Conservation (phyloP, 2,797 vertebrate genomes). For the Gymnothorax javanicus region DNA sequence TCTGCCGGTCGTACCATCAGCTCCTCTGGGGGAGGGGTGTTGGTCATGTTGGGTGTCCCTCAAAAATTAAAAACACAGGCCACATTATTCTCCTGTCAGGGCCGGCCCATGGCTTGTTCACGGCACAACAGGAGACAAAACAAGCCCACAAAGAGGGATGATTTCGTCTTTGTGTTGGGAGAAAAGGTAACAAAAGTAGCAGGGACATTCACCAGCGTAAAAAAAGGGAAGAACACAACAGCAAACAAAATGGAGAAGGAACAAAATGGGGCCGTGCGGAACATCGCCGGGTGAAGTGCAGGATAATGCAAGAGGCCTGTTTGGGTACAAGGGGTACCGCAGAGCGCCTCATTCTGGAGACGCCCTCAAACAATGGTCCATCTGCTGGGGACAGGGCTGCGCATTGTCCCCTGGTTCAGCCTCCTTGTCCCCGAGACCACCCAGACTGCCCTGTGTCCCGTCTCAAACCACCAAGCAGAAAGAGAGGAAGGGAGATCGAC, state of each 20-base stretch:
- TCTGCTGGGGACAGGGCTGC: slow-evolving; percentile 71
- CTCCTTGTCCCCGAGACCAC: slow-evolving; percentile 69
- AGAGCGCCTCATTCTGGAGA: slow-evolving; percentile 64
- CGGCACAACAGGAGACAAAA: slow-evolving; percentile 44
- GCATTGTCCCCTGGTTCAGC: slow-evolving; percentile 58
- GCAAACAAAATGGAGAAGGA: slow-evolving; percentile 59
- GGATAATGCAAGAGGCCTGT: slow-evolving; percentile 62
- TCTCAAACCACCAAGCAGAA: background rate
- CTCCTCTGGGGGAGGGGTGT: slow-evolving; percentile 46
- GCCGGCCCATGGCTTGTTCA: slow-evolving; percentile 50
- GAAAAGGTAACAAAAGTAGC: slow-evolving; percentile 60
- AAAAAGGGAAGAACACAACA: slow-evolving; percentile 41
- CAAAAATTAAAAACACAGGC: slow-evolving; percentile 47
- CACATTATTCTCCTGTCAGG: slow-evolving; percentile 57
- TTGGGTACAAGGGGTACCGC: slow-evolving; percentile 55
- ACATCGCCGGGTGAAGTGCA: slow-evolving; percentile 59
- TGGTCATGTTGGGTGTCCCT: slow-evolving; percentile 5
- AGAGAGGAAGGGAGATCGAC: background rate
- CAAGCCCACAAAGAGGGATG: slow-evolving; percentile 38
- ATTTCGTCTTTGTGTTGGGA: slow-evolving; percentile 43
- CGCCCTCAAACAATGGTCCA: slow-evolving; percentile 72
- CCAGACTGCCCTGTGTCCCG: slow-evolving; percentile 68
- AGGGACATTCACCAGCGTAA: slow-evolving; percentile 52
- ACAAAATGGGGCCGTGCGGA: slow-evolving; percentile 54
- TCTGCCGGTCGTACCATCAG: slow-evolving; percentile 53